Base-by-base conservation (phyloP, 2,113 vertebrate genomes). In the Actinemys pallida region DNA sequence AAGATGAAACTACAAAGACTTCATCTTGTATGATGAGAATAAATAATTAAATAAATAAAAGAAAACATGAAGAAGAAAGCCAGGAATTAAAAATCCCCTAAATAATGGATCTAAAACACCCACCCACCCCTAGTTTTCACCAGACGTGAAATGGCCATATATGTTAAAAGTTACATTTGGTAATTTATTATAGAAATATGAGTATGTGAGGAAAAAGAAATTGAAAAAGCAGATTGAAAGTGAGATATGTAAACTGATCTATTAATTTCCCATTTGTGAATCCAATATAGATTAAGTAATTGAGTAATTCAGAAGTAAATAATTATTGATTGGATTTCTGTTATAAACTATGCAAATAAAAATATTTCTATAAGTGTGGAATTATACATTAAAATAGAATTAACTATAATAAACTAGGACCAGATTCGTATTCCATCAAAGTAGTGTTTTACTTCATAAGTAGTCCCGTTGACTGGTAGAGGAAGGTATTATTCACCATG, bases 341-440 rank as follows among this genome's bases (percentile, higher is more conserved):
- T 49, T 81, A 81, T 84, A 87, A 83, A 62, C 54, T 76, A 90
- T 81, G 19, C 24, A 81, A 92, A n/a, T 54, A 86, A 4, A 39
- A 39, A 56, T 1, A 35, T 84, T 84, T 90, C 12, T 62, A 13
- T 87, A 72, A 62, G 75, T 45, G 72, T 3, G 56, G 24, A 25
- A 57, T 57, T 57, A 57, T 57, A 57, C 56, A 25, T 57, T 57
- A 57, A 57, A 57, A 57, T 10, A 25, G 56, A 57, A 57, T 27
- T 57, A 57, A 42, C n/a, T 31, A 7, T 84, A 5, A 65, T 45
- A 62, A 52, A 89, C 13, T 65, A 24, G 29, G 62, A 17, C 31
- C 12, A 65, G 35, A 35, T n/a, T 65, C 31, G 8, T 87, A 76
- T 78, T 94, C 35, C 56, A 53, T 39, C 56, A 87, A 82, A 20